A percentile compares a stretch with the other conserved stretches of the same genome.
Evolutionary conservation across 2,888 invertebrate genomes (phyloP).

Genomic region (Dioctria rufipes): DNA sequence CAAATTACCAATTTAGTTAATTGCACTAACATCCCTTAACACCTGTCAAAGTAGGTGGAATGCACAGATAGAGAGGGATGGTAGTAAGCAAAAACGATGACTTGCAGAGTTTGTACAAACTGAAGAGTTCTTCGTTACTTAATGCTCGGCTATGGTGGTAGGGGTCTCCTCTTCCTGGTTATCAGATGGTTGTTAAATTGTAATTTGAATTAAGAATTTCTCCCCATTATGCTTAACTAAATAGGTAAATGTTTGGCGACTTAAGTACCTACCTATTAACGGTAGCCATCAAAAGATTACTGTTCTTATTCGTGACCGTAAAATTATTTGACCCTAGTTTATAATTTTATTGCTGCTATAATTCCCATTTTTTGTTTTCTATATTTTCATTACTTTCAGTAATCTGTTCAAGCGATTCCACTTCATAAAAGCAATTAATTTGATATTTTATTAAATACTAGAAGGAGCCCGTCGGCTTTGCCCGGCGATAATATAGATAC

Average conservation of each 20-base stretch:
- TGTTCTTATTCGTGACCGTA: neutral
- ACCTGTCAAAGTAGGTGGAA: neutral
- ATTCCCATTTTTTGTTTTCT: neutral
- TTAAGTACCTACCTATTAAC: neutral
- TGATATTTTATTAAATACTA: no score
- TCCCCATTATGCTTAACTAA: neutral
- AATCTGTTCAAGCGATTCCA: no score
- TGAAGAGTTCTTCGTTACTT: neutral
- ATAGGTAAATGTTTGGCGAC: neutral
- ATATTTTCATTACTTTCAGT: neutral
- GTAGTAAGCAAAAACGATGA: no score
- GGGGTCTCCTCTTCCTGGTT: neutral
- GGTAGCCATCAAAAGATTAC: neutral
- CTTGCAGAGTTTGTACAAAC: neutral
- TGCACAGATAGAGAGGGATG: neutral
- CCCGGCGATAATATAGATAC: no score
- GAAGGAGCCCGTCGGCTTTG: no score
- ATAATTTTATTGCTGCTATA: neutral
- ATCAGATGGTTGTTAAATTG: neutral
- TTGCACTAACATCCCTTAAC: conserved; percentile 1
- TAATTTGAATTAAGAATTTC: neutral
- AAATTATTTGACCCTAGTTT: neutral
- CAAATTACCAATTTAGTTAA: conserved; percentile 10
- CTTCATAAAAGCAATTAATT: no score
- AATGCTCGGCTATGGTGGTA: neutral